Percentiles rank a stretch among this genome's conserved stretches.
Evolutionary conservation across 2,888 invertebrate species (phyloP).

Genomic region (Diogma glabrata): DNA sequence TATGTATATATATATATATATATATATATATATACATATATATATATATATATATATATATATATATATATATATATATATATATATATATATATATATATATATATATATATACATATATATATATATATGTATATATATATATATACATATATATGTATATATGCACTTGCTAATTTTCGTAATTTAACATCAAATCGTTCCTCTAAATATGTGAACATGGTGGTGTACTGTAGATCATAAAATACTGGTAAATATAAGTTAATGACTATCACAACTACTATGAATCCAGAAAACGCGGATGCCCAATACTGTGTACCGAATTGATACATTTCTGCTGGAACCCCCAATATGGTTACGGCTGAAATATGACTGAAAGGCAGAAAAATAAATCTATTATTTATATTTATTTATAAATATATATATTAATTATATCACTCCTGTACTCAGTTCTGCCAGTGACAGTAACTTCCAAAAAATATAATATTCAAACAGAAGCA

Average conservation of each 20-base stretch:
- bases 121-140: too few relatives aligned
- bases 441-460: background rate
- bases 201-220: conserved; percentile 5
- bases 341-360: conserved; percentile 26
- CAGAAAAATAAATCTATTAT: too few relatives aligned
- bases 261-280: too few relatives aligned
- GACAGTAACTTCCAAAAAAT: too few relatives aligned
- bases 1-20: too few relatives aligned
- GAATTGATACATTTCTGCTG: conserved; percentile 40
- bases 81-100: too few relatives aligned
- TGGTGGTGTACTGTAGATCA: background rate
- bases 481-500: too few relatives aligned
- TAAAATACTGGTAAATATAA: conserved; percentile 7
- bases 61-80: too few relatives aligned
- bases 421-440: background rate
- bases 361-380: conserved; percentile 14
- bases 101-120: too few relatives aligned
- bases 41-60: too few relatives aligned
- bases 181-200: conserved; percentile 1
- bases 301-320: conserved; percentile 38
- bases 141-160: too few relatives aligned
- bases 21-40: too few relatives aligned
- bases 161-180: background rate
- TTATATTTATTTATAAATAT: background rate
- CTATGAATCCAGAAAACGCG: conserved; percentile 33